phyloP scores from a whole-genome alignment of 2,113 vertebrate species.

The Xenopus laevis region DNA sequence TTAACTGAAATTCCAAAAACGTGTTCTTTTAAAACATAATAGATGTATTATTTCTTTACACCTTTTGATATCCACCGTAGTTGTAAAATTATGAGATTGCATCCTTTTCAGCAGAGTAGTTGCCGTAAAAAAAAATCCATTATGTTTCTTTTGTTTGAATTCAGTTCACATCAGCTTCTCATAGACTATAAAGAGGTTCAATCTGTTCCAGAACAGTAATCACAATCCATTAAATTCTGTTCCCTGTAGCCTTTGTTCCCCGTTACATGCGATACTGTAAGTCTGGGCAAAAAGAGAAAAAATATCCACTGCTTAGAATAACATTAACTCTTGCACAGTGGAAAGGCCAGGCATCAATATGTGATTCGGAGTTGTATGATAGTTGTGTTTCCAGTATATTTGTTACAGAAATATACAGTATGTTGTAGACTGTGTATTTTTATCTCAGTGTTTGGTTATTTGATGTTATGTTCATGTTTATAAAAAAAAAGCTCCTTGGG shows the following conservation, averaged over 20 bases:
- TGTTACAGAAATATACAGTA: too few relatives aligned
- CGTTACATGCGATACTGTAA: constrained; percentile 63
- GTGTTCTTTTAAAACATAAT: too few relatives aligned
- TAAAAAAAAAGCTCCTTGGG: too few relatives aligned
- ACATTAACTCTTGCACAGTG: constrained; percentile 20
- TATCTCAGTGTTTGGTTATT: too few relatives aligned
- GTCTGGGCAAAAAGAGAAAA: constrained; percentile 47
- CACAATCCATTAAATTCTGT: constrained; percentile 83
- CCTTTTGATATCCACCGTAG: constrained; percentile 47
- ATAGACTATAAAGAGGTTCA: constrained; percentile 75
- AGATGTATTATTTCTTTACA: constrained; percentile 44
- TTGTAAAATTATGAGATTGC: constrained; percentile 56
- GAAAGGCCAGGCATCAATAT: not conserved
- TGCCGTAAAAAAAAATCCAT: constrained; percentile 69
- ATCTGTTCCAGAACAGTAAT: constrained; percentile 90
- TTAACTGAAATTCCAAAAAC: not conserved
- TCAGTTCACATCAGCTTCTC: constrained; percentile 80
- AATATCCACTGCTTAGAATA: constrained; percentile 29
- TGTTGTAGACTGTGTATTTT: too few relatives aligned
- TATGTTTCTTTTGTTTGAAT: constrained; percentile 71
- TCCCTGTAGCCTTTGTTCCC: constrained; percentile 80
- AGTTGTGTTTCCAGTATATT: too few relatives aligned
- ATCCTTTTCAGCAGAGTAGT: constrained; percentile 51
- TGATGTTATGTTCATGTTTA: too few relatives aligned
- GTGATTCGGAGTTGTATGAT: not conserved